These are phyloP conservation scores for Andrena cerasifolii DNA, from an alignment of 1,140 invertebrate genomes.

Conservation along the genomic window DNA sequence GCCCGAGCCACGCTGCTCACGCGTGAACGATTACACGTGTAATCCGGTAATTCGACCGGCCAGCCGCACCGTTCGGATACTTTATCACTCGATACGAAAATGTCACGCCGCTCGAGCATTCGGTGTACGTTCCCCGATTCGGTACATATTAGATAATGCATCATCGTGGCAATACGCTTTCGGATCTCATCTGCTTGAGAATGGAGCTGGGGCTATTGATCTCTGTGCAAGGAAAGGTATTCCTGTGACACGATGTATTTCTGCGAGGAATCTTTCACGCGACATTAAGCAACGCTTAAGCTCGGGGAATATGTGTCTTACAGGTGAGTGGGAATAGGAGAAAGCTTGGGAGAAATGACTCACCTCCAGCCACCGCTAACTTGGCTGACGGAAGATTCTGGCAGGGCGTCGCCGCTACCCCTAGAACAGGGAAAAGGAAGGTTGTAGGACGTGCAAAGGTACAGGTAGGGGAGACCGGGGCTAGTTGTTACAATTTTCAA, in stretches of 20 bases:
- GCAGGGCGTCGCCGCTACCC: slow-evolving; percentile 81
- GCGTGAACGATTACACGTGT: slow-evolving; percentile 17
- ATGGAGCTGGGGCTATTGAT: no score
- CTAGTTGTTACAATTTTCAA: no score
- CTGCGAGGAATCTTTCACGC: no score
- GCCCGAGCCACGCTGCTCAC: background rate
- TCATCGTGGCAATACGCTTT: no score
- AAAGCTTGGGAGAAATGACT: slow-evolving; percentile 73
- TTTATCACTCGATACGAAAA: no score
- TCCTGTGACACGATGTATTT: no score
- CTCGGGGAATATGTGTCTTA: background rate
- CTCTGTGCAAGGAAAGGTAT: no score
- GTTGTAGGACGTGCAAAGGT: slow-evolving; percentile 76
- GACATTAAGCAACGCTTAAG: background rate
- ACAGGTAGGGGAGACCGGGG: no score
- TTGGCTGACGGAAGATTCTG: slow-evolving; percentile 81
- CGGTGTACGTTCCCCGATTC: no score
- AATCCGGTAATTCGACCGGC: slow-evolving; percentile 27
- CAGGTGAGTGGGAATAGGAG: slow-evolving; percentile 11
- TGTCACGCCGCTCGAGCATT: no score
- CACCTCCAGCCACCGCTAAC: slow-evolving; percentile 84
- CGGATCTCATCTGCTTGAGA: no score
- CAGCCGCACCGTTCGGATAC: background rate
- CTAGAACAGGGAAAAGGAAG: slow-evolving; percentile 81
- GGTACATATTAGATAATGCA: no score